Evolutionary conservation across 2,797 vertebrate genomes (phyloP).

Genomic region (Malacoctenus gilli): DNA sequence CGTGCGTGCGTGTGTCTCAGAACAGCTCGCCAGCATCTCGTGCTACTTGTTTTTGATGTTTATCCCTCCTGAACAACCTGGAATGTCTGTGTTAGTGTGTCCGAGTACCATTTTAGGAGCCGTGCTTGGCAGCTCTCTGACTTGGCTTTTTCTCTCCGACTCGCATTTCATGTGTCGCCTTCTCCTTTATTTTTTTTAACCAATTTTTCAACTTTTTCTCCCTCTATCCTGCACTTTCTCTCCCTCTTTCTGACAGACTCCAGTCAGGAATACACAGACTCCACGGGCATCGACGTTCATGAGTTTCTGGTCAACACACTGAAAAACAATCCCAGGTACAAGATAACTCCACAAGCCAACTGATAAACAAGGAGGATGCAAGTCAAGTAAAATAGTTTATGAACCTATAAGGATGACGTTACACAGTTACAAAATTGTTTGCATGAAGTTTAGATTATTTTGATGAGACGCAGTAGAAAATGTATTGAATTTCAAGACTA

Average conservation of each 20-base stretch:
- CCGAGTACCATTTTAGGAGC: conserved; percentile 34
- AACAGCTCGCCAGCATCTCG: conserved; percentile 19
- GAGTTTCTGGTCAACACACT: conserved; percentile 99
- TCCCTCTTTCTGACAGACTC: conserved; percentile 84
- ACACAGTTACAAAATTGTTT: background rate
- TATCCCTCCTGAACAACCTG: conserved; percentile 23
- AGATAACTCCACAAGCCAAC: background rate
- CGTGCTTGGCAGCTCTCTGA: conserved; percentile 13
- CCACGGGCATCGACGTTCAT: conserved; percentile 98
- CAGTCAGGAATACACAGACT: conserved; percentile 99
- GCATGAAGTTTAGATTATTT: conserved; percentile 1
- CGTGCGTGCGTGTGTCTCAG: conserved; percentile 3
- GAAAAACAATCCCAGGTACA: conserved; percentile 99
- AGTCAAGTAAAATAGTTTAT: too few relatives aligned
- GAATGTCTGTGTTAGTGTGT: conserved; percentile 13
- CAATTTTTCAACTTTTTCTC: background rate
- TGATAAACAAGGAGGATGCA: too few relatives aligned
- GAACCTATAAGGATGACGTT: too few relatives aligned
- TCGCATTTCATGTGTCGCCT: conserved; percentile 1
- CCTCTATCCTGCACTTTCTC: background rate
- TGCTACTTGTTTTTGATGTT: conserved; percentile 21
- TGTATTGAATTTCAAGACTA: too few relatives aligned
- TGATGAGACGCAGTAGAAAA: background rate
- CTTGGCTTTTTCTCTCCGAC: conserved; percentile 7
- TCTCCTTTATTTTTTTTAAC: background rate